Percentiles rank a stretch among this genome's conserved stretches.
These are phyloP conservation scores for Diarsia rubi DNA, from an alignment of 2,888 invertebrate species.

Conservation along the genomic window DNA sequence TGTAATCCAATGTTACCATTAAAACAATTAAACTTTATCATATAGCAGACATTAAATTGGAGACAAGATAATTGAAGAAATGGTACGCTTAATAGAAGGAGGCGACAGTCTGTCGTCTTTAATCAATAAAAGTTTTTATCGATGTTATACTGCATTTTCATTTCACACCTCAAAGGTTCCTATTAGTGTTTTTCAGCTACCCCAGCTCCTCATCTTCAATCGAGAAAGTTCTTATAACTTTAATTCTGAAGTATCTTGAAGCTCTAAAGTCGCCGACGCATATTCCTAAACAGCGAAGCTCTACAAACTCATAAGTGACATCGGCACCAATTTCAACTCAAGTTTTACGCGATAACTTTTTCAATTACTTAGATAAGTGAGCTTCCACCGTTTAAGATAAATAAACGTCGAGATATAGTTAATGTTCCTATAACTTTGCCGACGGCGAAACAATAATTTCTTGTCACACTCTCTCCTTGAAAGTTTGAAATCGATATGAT, in stretches of 20 bases:
- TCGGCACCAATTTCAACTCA: constrained; percentile 74
- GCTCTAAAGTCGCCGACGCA: constrained; percentile 41
- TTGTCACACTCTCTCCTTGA: constrained; percentile 39
- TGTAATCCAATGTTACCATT: constrained; percentile 88
- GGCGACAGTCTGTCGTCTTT: constrained; percentile 85
- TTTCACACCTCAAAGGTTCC: constrained; percentile 48
- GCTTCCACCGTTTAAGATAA: constrained; percentile 60
- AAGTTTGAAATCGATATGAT: constrained; percentile 47
- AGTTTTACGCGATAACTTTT: constrained; percentile 79
- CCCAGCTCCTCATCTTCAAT: constrained; percentile 2
- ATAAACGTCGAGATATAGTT: constrained; percentile 61
- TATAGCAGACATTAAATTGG: constrained; percentile 84
- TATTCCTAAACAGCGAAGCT: constrained; percentile 67
- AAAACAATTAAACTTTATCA: constrained; percentile 85
- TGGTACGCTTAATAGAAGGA: constrained; percentile 89
- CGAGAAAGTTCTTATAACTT: constrained; percentile 37
- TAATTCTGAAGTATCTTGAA: constrained; percentile 23
- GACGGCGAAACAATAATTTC: constrained; percentile 51
- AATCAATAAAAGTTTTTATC: constrained; percentile 90
- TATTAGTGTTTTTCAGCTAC: background rate
- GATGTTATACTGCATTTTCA: constrained; percentile 85
- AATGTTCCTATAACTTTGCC: constrained; percentile 53
- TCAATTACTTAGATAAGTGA: constrained; percentile 76
- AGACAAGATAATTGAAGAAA: constrained; percentile 80
- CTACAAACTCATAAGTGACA: constrained; percentile 73